These are phyloP conservation scores for Zaprionus ghesquierei DNA, from an alignment of 1,140 invertebrate genomes.

Conservation along the genomic window DNA sequence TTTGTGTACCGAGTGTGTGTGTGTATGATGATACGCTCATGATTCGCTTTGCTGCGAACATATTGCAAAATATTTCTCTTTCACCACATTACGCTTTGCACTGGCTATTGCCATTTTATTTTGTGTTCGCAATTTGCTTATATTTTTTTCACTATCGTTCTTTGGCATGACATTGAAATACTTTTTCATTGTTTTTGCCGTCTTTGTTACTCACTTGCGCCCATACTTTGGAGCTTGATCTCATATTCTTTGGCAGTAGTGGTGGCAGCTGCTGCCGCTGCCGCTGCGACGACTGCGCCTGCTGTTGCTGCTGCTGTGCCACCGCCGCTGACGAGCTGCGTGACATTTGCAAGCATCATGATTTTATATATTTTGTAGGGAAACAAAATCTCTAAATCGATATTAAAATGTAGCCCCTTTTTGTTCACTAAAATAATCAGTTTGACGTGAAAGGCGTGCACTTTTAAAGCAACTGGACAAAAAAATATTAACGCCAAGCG, in stretches of 20 bases:
- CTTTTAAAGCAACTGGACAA: not conserved
- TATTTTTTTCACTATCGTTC: slow-evolving; percentile 33
- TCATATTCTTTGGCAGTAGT: slow-evolving; percentile 11
- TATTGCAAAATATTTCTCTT: slow-evolving; percentile 38
- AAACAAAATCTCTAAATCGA: slow-evolving; percentile 1
- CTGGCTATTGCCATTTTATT: slow-evolving; percentile 34
- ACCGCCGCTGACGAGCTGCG: slow-evolving; percentile 2
- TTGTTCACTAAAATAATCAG: not conserved
- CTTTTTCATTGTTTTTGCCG: slow-evolving; percentile 8
- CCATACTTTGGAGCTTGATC: slow-evolving; percentile 25
- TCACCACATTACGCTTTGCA: slow-evolving; percentile 25
- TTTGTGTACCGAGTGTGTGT: not conserved
- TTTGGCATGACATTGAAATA: slow-evolving; percentile 72
- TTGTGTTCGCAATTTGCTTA: slow-evolving; percentile 28
- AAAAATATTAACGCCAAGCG: not conserved
- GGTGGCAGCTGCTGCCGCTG: not conserved
- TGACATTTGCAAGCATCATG: slow-evolving; percentile 26
- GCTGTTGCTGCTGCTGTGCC: not conserved
- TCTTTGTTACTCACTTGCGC: slow-evolving; percentile 41
- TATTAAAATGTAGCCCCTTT: slow-evolving; percentile 28
- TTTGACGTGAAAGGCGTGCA: too few species aligned
- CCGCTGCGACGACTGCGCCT: not conserved
- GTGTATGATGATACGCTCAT: slow-evolving; percentile 5
- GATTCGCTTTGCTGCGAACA: slow-evolving; percentile 29
- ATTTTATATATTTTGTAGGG: slow-evolving; percentile 38